phyloP scores from a whole-genome alignment of 2,113 vertebrate species.

The Paracanthobrama guichenoti region DNA sequence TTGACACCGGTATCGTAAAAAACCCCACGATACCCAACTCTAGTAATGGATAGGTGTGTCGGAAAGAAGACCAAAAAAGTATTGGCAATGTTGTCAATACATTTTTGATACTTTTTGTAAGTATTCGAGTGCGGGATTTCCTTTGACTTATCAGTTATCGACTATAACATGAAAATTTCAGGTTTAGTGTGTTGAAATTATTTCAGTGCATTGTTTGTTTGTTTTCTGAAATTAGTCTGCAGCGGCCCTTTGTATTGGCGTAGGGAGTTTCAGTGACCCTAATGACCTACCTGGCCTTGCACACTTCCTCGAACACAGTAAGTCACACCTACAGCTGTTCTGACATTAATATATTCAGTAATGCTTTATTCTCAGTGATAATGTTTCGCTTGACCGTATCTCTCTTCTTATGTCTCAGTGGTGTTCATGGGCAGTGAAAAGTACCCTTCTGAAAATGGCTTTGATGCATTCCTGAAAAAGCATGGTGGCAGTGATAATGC shows the following conservation, averaged over 20 bases:
- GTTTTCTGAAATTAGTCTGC: conserved; percentile 26
- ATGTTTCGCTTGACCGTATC: background rate
- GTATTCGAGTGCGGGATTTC: too few relatives aligned
- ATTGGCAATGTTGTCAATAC: too few relatives aligned
- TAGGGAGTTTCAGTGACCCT: conserved; percentile 49
- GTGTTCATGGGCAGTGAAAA: conserved; percentile 54
- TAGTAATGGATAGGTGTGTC: too few relatives aligned
- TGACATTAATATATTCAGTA: background rate
- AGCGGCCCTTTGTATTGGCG: conserved; percentile 46
- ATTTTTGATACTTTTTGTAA: too few relatives aligned
- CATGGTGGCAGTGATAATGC: conserved; percentile 94
- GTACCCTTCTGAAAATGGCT: conserved; percentile 70
- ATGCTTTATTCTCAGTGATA: background rate
- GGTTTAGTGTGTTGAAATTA: background rate
- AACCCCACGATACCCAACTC: too few relatives aligned
- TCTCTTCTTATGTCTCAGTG: conserved; percentile 30
- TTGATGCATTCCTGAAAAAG: conserved; percentile 95
- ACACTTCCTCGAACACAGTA: conserved; percentile 54
- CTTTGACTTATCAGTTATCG: background rate
- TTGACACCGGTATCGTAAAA: too few relatives aligned
- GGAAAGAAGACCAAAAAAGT: too few relatives aligned
- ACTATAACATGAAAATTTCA: background rate
- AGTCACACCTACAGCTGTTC: conserved; percentile 15
- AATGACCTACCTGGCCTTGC: conserved; percentile 51
- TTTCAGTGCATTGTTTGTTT: background rate